Evolutionary conservation across 2,888 invertebrate species (phyloP).

Genomic region (Drosophila infuscata): DNA sequence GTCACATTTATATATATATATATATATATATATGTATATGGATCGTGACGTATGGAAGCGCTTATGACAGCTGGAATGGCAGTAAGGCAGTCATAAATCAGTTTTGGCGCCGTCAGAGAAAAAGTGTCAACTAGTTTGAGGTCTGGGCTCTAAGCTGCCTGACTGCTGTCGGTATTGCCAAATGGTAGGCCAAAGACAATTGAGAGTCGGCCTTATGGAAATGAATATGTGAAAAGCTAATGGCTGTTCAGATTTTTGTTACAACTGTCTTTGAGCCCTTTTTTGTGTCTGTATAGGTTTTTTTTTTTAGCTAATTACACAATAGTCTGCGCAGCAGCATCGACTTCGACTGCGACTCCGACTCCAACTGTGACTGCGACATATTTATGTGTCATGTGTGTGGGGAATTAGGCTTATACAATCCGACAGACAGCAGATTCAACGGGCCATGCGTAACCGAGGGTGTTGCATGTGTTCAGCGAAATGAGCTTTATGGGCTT

Average conservation of each 20-base stretch:
- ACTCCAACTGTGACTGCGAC: conserved; percentile 35
- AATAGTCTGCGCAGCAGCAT: conserved; percentile 67
- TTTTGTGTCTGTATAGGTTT: not conserved
- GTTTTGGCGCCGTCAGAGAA: conserved; percentile 46
- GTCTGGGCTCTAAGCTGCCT: conserved; percentile 1
- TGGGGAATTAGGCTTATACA: conserved; percentile 62
- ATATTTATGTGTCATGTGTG: conserved; percentile 55
- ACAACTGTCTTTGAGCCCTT: conserved; percentile 26
- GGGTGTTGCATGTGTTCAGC: conserved; percentile 59
- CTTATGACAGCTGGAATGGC: conserved; percentile 50
- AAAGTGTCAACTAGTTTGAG: conserved; percentile 53
- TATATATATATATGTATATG: not conserved
- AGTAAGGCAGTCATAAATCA: conserved; percentile 63
- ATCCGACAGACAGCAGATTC: conserved; percentile 36
- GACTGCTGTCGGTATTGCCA: conserved; percentile 45
- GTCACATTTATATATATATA: conserved; percentile 1
- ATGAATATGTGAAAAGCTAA: conserved; percentile 50
- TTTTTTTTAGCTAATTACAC: conserved; percentile 71
- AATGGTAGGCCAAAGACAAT: conserved; percentile 40
- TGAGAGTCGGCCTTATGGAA: conserved; percentile 48
- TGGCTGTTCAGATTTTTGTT: conserved; percentile 59
- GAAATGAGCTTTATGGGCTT: conserved; percentile 49
- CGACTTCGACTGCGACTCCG: not conserved
- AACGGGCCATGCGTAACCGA: conserved; percentile 70
- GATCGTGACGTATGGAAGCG: conserved; percentile 43